Evolutionary conservation across 2,113 vertebrate genomes (phyloP).

Genomic region (Callaeas wilsoni): DNA sequence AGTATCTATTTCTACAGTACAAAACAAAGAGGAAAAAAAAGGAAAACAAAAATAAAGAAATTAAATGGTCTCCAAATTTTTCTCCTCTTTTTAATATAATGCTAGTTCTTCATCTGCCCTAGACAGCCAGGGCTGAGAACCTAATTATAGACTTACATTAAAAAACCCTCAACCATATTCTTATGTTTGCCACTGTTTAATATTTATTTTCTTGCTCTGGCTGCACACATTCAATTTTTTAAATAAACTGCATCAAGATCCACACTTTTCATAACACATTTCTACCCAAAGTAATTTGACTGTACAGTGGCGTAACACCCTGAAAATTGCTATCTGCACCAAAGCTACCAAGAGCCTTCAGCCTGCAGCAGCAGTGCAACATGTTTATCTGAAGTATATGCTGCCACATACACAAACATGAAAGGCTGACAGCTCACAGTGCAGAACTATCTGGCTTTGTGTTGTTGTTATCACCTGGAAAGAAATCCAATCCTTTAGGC

Average conservation of each 20-base stretch:
- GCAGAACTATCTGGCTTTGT: background rate
- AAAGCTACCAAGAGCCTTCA: background rate
- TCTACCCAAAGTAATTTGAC: background rate
- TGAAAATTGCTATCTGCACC: background rate
- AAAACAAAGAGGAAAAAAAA: background rate
- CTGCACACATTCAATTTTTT: background rate
- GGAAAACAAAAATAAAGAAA: background rate
- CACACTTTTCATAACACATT: background rate
- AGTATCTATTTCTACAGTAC: background rate
- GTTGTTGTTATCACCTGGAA: background rate
- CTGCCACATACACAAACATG: background rate
- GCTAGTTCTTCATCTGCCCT: background rate
- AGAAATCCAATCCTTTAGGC: background rate
- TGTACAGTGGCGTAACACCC: fast-evolving
- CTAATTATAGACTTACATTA: background rate
- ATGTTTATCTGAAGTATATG: background rate
- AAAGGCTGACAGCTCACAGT: background rate
- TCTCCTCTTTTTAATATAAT: background rate
- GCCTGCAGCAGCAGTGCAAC: background rate
- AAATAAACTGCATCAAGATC: background rate
- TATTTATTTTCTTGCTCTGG: background rate
- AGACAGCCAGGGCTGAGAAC: background rate
- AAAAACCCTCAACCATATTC: background rate
- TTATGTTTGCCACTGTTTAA: background rate
- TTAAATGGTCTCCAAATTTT: background rate